Conservation (phyloP, 2,113 vertebrate species). For the Odontophorus gujanensis region DNA sequence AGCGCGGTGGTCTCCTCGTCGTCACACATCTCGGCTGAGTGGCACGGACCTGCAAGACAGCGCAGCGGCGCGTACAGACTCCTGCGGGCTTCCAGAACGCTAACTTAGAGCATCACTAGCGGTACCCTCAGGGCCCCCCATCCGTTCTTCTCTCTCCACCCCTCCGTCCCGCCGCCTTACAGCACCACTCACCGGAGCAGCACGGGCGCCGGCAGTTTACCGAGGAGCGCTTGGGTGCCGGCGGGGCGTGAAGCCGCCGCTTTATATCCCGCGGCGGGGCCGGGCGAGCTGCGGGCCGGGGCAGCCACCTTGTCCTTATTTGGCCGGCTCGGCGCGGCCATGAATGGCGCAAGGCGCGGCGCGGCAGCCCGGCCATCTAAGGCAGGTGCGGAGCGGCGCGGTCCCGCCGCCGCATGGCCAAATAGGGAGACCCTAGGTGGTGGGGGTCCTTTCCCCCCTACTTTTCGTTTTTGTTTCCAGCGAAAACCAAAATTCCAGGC, state of each 20-base stretch:
- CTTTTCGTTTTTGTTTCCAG: not conserved
- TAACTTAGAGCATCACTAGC: not conserved
- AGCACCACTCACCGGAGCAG: slow-evolving; percentile 80
- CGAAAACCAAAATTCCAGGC: not conserved
- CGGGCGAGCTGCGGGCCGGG: slow-evolving; percentile 36
- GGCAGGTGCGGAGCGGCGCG: slow-evolving; percentile 73
- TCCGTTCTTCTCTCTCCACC: not conserved
- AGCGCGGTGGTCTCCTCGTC: slow-evolving; percentile 98
- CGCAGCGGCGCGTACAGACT: not conserved
- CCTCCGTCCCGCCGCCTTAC: too few species aligned
- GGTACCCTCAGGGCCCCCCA: not conserved
- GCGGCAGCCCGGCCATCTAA: slow-evolving; percentile 80
- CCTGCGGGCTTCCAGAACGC: not conserved
- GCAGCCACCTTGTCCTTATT: slow-evolving; percentile 86
- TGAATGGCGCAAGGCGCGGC: slow-evolving; percentile 85
- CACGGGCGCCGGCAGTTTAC: slow-evolving; percentile 32
- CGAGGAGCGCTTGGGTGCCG: slow-evolving; percentile 70
- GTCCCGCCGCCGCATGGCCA: slow-evolving; percentile 72
- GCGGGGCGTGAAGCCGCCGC: slow-evolving; percentile 39
- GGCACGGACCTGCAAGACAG: slow-evolving; percentile 64
- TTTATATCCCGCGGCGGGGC: slow-evolving; percentile 75
- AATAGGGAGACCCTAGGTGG: slow-evolving; percentile 69
- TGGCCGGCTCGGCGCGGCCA: slow-evolving; percentile 85
- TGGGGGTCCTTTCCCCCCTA: not conserved
- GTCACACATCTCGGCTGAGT: slow-evolving; percentile 89